These are phyloP conservation scores for Volucella zonaria DNA, from an alignment of 2,888 invertebrate genomes.

Conservation along the genomic window DNA sequence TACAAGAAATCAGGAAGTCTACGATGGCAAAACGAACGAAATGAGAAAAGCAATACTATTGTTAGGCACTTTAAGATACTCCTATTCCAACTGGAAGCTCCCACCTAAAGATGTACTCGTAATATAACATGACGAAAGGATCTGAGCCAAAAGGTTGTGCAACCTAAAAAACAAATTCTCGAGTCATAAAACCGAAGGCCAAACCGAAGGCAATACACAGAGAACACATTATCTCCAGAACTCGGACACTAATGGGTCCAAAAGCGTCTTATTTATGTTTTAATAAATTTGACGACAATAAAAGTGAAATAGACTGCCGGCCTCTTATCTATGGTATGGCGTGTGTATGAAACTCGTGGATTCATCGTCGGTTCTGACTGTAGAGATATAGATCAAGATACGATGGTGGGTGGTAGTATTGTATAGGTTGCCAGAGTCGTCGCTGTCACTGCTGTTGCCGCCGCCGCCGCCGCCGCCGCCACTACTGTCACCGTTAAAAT, in stretches of 20 bases:
- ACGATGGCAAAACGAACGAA: constrained; percentile 8
- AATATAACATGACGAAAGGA: constrained; percentile 37
- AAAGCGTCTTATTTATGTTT: constrained; percentile 71
- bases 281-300: constrained; percentile 72
- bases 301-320: constrained; percentile 69
- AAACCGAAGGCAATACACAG: not conserved
- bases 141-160: constrained; percentile 40
- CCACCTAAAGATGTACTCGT: not conserved
- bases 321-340: constrained; percentile 47
- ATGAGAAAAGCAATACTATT: not conserved
- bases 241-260: constrained; percentile 67
- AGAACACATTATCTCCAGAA: constrained; percentile 55
- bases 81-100: not conserved
- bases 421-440: not conserved
- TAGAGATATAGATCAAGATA: too few species aligned
- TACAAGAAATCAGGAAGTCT: constrained; percentile 23
- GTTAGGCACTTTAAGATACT: too few species aligned
- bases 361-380: not conserved
- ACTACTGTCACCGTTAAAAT: constrained; percentile 27
- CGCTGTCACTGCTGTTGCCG: not conserved
- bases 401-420: too few species aligned
- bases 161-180: constrained; percentile 53
- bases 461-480: not conserved
- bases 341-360: constrained; percentile 26
- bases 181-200: constrained; percentile 56